Evolutionary conservation across 2,113 vertebrate genomes (phyloP).

Genomic region (Gasterosteus nipponicus): DNA sequence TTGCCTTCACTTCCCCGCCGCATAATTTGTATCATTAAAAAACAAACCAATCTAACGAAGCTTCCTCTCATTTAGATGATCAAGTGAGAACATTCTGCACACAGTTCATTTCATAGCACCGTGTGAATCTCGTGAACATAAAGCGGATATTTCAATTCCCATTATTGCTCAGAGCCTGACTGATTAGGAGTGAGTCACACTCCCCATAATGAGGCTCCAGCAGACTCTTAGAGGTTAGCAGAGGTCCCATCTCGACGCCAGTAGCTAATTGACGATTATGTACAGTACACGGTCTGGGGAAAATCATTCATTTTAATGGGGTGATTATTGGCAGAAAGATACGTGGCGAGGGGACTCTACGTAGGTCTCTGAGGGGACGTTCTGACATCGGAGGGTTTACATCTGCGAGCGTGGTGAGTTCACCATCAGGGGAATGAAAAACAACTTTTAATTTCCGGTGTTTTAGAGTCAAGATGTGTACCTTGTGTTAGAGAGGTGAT

Average conservation of each 20-base stretch:
- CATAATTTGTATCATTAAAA: slow-evolving; percentile 45
- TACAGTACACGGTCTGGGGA: slow-evolving; percentile 71
- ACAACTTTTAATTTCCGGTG: slow-evolving; percentile 77
- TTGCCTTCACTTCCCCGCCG: neutral
- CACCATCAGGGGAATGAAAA: slow-evolving; percentile 68
- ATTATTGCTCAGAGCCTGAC: slow-evolving; percentile 54
- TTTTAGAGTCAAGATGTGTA: slow-evolving; percentile 61
- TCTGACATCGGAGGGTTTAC: slow-evolving; percentile 69
- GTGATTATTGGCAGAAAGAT: slow-evolving; percentile 81
- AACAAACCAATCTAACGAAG: slow-evolving; percentile 29
- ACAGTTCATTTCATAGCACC: slow-evolving; percentile 41
- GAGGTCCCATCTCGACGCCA: slow-evolving; percentile 71
- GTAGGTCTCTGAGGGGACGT: slow-evolving; percentile 70
- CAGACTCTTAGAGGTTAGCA: slow-evolving; percentile 68
- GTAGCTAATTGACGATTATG: slow-evolving; percentile 81
- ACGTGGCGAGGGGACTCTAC: slow-evolving; percentile 58
- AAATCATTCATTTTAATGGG: slow-evolving; percentile 80
- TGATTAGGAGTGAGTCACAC: slow-evolving; percentile 69
- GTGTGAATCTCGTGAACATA: slow-evolving; percentile 48
- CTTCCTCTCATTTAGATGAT: slow-evolving; percentile 28
- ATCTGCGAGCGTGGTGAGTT: slow-evolving; percentile 73
- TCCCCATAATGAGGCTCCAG: slow-evolving; percentile 64
- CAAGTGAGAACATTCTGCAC: slow-evolving; percentile 28
- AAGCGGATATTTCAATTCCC: slow-evolving; percentile 53
- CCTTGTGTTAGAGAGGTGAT: slow-evolving; percentile 35